Base-by-base conservation (phyloP, 2,797 vertebrate genomes). In the Threskiornis aethiopicus region DNA sequence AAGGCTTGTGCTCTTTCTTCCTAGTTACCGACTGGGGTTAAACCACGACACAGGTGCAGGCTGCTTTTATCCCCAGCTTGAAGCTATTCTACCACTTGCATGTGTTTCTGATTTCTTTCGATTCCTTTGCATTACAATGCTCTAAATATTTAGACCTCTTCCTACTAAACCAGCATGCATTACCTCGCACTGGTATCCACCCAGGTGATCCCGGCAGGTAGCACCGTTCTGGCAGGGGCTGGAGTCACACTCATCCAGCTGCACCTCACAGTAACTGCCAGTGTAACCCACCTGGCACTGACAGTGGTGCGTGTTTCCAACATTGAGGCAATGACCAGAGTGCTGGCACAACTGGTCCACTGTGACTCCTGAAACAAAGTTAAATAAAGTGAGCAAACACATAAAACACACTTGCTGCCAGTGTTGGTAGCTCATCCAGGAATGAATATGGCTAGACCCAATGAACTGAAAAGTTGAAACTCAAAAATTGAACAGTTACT, bases 171-270 rank as follows among this genome's bases (percentile, higher is more conserved):
- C 26, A 11, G 33, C 1, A 1, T 4, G 42, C 4, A 1, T 98
- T 97, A 99, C 99, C 97, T 98, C 94, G 8, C 99, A 99, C 90
- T 98, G 97, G 64, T 99, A 99, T 41, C 98, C 98, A 5, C 98
- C 98, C 85, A 99, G 97, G 96, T 99, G 99, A 96, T 99, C 99
- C 20, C 84, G 96, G 98, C 99, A 99, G 59, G 98, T 99, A 24
- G 99, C 99, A 37, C 99, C 99, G 0, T 99, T 99, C 89, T 98
- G 98, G 97, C 99, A 99, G 12, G 99, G 99, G 93, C 98, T 99
- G 67, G 99, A 99, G 6, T 98, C 97, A 17, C 99, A 99, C 95
- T 99, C 99, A 4, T 99, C 96, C 2, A 99, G 98, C 95, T 98
- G 98, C 46, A 98, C 97, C 71, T 99, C 98, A 5, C 99, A 99